Evolutionary conservation across 2,797 vertebrate species (phyloP).

Genomic region (Halcyon smyrnensis): DNA sequence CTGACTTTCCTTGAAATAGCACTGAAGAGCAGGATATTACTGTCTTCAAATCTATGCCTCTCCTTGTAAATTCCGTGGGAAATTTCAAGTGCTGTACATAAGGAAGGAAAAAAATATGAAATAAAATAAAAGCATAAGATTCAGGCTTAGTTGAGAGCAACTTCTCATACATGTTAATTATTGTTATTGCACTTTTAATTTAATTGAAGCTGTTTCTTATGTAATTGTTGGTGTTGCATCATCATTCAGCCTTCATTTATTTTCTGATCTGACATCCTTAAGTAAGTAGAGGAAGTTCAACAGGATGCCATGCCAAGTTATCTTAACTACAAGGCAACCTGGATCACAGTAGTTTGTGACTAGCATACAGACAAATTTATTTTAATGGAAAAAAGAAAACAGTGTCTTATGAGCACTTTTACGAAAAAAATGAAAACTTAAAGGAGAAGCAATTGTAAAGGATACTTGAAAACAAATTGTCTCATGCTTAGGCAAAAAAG

Average conservation of each 20-base stretch:
- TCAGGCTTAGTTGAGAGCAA: not conserved
- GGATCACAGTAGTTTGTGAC: not conserved
- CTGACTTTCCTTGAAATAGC: not conserved
- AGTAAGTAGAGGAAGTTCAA: not conserved
- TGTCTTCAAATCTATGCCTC: not conserved
- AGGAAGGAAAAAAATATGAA: not conserved
- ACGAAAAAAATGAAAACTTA: not conserved
- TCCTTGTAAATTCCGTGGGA: not conserved
- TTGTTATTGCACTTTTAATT: not conserved
- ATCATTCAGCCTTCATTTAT: not conserved
- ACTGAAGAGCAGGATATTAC: not conserved
- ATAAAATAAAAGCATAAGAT: not conserved
- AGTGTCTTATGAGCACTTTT: not conserved
- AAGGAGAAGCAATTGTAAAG: not conserved
- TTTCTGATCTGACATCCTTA: not conserved
- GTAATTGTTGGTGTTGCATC: not conserved
- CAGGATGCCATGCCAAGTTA: not conserved
- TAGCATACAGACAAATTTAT: not conserved
- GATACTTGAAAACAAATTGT: not conserved
- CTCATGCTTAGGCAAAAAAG: not conserved
- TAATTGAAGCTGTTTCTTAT: not conserved
- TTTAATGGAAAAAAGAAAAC: not conserved
- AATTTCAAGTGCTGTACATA: not conserved
- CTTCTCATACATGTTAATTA: constrained; percentile 13
- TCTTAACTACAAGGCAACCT: not conserved